Conservation (phyloP, 2,113 vertebrate species). For the Orycteropus afer region DNA sequence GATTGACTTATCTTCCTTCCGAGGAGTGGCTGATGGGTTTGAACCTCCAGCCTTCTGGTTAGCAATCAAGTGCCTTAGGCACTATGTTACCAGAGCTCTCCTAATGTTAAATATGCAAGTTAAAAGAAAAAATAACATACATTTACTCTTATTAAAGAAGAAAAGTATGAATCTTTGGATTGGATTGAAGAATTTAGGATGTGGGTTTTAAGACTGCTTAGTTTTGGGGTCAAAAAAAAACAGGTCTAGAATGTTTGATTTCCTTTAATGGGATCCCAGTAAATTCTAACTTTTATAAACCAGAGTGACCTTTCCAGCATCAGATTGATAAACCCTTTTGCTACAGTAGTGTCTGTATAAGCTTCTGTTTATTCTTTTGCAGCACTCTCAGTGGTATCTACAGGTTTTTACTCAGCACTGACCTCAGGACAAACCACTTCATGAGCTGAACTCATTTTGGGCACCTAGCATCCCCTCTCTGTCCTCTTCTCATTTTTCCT, state of each 20-base stretch:
- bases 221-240: too few species aligned
- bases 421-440: background rate
- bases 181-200: slow-evolving; percentile 24
- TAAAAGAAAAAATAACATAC: slow-evolving; percentile 57
- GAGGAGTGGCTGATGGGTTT: too few species aligned
- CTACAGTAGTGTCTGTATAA: background rate
- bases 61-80: too few species aligned
- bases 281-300: background rate
- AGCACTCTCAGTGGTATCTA: background rate
- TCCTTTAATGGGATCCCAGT: background rate
- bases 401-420: background rate
- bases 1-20: too few species aligned
- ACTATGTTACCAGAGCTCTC: too few species aligned
- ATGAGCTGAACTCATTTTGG: background rate
- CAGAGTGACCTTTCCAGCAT: background rate
- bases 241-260: background rate
- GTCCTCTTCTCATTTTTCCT: background rate
- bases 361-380: background rate
- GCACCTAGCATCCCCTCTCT: background rate
- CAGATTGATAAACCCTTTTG: background rate
- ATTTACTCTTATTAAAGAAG: slow-evolving; percentile 67
- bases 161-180: slow-evolving; percentile 37
- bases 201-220: background rate
- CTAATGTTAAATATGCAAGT: too few species aligned
- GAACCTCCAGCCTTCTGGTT: too few species aligned